Conservation (phyloP, 2,113 vertebrate genomes). For the Athene noctua region DNA sequence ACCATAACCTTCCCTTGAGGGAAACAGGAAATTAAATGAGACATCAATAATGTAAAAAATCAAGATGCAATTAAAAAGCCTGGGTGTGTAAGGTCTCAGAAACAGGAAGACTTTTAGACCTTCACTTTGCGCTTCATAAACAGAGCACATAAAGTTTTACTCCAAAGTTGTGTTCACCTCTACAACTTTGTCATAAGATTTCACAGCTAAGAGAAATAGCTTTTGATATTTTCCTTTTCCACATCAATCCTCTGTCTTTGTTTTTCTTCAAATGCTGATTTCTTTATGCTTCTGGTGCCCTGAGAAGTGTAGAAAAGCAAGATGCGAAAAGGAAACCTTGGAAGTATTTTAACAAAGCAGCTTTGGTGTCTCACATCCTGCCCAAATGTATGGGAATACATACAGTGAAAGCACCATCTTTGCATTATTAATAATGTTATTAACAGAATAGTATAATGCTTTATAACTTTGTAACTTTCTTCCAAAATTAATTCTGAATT, state of each 20-base stretch:
- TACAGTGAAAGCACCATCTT: not conserved
- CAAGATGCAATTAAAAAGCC: not conserved
- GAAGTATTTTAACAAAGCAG: slow-evolving; percentile 19
- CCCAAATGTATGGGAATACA: not conserved
- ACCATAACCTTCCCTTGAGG: not conserved
- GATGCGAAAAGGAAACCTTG: not conserved
- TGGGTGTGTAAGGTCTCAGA: not conserved
- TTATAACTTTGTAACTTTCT: not conserved
- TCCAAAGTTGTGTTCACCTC: not conserved
- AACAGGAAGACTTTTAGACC: not conserved
- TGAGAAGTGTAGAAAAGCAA: not conserved
- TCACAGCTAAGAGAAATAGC: not conserved
- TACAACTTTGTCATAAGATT: not conserved
- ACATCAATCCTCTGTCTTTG: slow-evolving; percentile 16
- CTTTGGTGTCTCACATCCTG: not conserved
- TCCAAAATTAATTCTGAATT: slow-evolving; percentile 3
- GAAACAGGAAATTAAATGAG: not conserved
- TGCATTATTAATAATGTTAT: slow-evolving; percentile 8
- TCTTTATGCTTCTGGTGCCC: not conserved
- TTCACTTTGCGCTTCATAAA: not conserved
- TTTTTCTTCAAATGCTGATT: slow-evolving; percentile 30
- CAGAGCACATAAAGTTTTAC: not conserved
- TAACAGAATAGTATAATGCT: not conserved
- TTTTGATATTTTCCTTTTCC: not conserved
- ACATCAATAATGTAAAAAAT: not conserved